A percentile compares a stretch with the other conserved stretches of the same genome.
These are phyloP conservation scores for Balanococcus diminutus DNA, from an alignment of 2,888 invertebrate genomes.

Conservation along the genomic window DNA sequence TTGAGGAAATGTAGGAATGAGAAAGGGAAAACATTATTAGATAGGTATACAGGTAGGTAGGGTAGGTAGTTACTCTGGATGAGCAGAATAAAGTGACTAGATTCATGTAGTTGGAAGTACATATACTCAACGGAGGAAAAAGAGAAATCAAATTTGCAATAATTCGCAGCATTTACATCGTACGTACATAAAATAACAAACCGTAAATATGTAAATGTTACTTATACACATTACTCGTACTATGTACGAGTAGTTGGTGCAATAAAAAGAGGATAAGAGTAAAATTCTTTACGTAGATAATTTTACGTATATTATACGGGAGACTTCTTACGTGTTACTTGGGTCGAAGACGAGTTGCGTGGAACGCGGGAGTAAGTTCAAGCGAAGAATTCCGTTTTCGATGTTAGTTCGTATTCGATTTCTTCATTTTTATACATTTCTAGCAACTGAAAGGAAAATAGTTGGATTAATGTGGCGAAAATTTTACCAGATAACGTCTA, in stretches of 20 bases:
- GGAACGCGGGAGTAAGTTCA: constrained; percentile 64
- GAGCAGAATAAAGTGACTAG: constrained; percentile 51
- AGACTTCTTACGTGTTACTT: not conserved
- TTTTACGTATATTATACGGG: too few species aligned
- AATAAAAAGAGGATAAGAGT: not conserved
- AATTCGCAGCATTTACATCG: not conserved
- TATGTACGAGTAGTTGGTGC: not conserved
- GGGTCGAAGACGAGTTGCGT: not conserved
- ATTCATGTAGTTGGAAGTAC: constrained; percentile 16
- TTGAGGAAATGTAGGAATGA: not conserved
- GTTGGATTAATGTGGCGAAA: constrained; percentile 55
- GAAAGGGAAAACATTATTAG: not conserved
- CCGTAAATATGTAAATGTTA: not conserved
- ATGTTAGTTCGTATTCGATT: constrained; percentile 84
- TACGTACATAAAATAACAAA: not conserved
- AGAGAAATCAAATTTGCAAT: not conserved
- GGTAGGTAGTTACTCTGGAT: not conserved
- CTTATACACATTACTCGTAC: not conserved
- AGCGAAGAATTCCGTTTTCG: constrained; percentile 89
- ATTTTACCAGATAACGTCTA: too few species aligned
- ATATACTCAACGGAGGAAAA: not conserved
- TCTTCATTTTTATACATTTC: constrained; percentile 95
- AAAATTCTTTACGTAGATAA: not conserved
- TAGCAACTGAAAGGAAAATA: constrained; percentile 70
- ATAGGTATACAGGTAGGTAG: not conserved